Evolutionary conservation across 2,888 invertebrate species (phyloP).

Genomic region (Drosophila cracens): DNA sequence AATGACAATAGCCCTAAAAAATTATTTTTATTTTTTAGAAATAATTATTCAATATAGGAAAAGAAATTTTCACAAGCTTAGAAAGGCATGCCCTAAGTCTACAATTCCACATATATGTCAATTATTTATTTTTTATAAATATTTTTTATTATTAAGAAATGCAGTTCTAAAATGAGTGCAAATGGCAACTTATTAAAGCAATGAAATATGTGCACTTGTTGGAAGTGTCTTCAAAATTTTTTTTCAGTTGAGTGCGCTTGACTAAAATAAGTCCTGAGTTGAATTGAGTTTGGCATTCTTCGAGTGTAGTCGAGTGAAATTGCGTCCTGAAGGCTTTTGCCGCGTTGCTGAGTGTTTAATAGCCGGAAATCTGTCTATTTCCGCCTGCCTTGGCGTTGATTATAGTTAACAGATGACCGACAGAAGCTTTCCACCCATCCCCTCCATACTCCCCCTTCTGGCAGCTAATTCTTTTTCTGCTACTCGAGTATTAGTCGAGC

Average conservation of each 20-base stretch:
- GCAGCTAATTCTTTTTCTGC: constrained; percentile 70
- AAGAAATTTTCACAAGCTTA: neutral
- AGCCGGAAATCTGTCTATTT: constrained; percentile 81
- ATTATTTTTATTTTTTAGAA: neutral
- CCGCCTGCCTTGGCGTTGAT: constrained; percentile 79
- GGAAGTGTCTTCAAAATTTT: neutral
- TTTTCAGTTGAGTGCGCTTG: neutral
- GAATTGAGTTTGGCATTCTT: constrained; percentile 12
- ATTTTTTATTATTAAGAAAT: neutral
- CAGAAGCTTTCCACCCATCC: constrained; percentile 39
- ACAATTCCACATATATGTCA: neutral
- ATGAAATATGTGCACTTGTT: neutral
- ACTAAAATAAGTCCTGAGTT: neutral
- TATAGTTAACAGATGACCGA: constrained; percentile 80
- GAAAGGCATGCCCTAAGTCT: neutral
- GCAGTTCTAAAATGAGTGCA: neutral
- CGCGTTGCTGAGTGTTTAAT: constrained; percentile 77
- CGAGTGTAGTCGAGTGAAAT: constrained; percentile 34
- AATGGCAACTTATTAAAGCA: neutral
- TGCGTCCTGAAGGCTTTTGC: constrained; percentile 56
- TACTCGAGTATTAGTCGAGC: constrained; percentile 70
- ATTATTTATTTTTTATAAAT: neutral
- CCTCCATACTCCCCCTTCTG: constrained; percentile 17
- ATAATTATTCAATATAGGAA: neutral
- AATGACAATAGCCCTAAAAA: neutral